Conservation (phyloP, 2,797 vertebrate genomes). For the Schizopygopsis pylzovi region DNA sequence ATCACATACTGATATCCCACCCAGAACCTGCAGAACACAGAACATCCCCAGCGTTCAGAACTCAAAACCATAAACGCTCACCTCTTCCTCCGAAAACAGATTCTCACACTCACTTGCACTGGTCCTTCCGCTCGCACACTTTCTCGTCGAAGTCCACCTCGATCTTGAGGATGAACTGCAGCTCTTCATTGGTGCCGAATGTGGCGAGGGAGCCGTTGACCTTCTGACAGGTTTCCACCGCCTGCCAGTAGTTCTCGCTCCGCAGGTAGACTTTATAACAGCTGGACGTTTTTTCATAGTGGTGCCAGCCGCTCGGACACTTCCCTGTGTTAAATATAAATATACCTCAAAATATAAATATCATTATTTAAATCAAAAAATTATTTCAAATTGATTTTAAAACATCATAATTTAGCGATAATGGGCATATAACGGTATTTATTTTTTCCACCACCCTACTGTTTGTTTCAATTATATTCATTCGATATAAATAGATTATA, state of each 20-base stretch:
- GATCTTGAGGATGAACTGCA: constrained; percentile 94
- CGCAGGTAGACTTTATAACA: constrained; percentile 94
- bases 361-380: no score
- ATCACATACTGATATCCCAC: constrained; percentile 98
- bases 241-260: constrained; percentile 98
- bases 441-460: no score
- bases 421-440: not conserved
- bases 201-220: constrained; percentile 94
- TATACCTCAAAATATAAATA: no score
- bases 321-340: constrained; percentile 82
- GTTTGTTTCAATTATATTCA: not conserved
- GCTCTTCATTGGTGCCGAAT: constrained; percentile 94
- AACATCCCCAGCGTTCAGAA: not conserved
- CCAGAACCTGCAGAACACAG: constrained; percentile 85
- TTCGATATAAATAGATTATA: no score
- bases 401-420: not conserved
- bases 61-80: no score
- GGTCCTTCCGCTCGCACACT: constrained; percentile 87
- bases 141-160: constrained; percentile 94
- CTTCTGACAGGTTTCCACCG: constrained; percentile 93
- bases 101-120: constrained; percentile 85
- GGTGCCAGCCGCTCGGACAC: constrained; percentile 97
- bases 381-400: no score
- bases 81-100: not conserved
- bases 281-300: constrained; percentile 97